These are phyloP conservation scores for Hirundo rustica DNA, from an alignment of 2,797 vertebrate genomes.

Conservation along the genomic window DNA sequence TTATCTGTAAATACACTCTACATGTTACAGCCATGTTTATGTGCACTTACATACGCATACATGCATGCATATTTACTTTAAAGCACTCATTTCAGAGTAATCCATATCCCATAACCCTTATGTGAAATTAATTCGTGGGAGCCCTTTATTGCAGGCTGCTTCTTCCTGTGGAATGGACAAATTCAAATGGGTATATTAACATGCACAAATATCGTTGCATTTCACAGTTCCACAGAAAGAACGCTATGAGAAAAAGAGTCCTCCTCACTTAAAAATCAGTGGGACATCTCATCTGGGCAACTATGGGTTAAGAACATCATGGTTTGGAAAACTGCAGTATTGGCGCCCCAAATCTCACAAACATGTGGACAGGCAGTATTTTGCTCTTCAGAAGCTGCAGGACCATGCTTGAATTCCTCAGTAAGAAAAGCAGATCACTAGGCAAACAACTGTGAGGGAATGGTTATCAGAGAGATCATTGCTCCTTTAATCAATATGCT, in stretches of 20 bases:
- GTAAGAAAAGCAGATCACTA: not conserved
- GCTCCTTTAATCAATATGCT: not conserved
- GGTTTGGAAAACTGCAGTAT: not conserved
- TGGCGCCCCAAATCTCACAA: not conserved
- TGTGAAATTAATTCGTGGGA: accelerated
- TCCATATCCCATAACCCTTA: not conserved
- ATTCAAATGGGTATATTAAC: not conserved
- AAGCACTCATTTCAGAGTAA: not conserved
- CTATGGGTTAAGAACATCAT: accelerated
- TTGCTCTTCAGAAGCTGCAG: not conserved
- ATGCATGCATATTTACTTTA: not conserved
- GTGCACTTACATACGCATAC: not conserved
- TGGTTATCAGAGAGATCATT: not conserved
- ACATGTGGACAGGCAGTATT: not conserved
- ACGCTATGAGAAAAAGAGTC: not conserved
- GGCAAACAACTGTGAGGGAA: not conserved
- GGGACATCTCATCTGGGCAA: not conserved
- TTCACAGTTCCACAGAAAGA: not conserved
- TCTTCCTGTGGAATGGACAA: not conserved
- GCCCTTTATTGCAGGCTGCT: not conserved
- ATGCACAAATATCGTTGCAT: not conserved
- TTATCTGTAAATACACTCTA: not conserved
- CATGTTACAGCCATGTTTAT: not conserved
- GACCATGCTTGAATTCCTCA: not conserved
- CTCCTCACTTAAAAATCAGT: not conserved